Conservation (phyloP, 2,888 invertebrate species). For the Limenitis camilla region DNA sequence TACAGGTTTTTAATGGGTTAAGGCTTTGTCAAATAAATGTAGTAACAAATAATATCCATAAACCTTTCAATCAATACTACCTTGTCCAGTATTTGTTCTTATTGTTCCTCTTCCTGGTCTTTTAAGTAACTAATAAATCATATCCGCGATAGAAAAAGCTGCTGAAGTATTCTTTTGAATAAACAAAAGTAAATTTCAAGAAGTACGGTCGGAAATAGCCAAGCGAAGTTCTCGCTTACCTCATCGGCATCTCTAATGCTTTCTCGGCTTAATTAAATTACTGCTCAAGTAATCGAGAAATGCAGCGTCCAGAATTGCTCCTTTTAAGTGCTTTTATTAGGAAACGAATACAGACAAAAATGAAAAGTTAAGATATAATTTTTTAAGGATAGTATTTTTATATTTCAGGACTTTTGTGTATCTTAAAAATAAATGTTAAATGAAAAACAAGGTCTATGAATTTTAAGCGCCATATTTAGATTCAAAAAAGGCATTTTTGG, state of each 20-base stretch:
- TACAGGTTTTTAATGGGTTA: no score
- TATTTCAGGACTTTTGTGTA: no score
- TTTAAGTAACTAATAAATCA: conserved; percentile 7
- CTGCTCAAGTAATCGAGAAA: conserved; percentile 42
- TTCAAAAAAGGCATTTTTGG: no score
- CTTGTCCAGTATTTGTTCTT: not conserved
- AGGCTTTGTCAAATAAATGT: no score
- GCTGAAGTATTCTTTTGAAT: conserved; percentile 19
- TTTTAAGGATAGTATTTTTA: no score
- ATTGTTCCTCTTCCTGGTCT: not conserved
- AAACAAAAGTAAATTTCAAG: conserved; percentile 26
- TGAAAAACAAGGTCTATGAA: no score
- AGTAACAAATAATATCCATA: no score
- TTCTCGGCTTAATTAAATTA: conserved; percentile 63
- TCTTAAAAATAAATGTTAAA: no score
- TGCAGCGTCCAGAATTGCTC: conserved; percentile 33
- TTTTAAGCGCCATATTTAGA: no score
- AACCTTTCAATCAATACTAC: no score
- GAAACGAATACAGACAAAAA: not conserved
- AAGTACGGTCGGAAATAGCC: conserved; percentile 29
- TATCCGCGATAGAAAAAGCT: conserved; percentile 7
- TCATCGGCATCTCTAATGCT: conserved; percentile 46
- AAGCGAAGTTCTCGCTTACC: conserved; percentile 43
- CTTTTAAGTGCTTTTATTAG: conserved; percentile 25
- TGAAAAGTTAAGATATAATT: no score